Evolutionary conservation across 1,140 invertebrate genomes (phyloP).

Genomic region (Hycleus phaleratus): DNA sequence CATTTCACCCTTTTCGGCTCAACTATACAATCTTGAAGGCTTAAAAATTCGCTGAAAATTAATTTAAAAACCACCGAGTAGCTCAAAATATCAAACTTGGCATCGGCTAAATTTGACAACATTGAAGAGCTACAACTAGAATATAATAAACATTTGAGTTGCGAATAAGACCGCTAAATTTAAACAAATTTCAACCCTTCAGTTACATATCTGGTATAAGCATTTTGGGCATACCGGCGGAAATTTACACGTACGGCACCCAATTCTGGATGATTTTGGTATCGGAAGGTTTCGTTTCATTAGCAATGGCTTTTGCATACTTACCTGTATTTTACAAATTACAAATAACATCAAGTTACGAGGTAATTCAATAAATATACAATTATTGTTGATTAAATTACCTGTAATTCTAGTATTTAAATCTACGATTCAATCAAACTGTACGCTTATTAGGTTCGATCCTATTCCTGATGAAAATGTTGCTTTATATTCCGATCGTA

Average conservation of each 20-base stretch:
- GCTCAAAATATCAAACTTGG: no score
- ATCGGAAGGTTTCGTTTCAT: conserved; percentile 61
- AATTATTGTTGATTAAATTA: conserved; percentile 1
- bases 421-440: conserved; percentile 56
- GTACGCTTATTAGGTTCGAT: conserved; percentile 57
- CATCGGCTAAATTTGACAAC: no score
- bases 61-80: no score
- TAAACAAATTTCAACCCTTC: conserved; percentile 17
- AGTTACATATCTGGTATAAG: conserved; percentile 89
- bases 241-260: conserved; percentile 84
- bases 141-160: no score
- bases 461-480: conserved; percentile 56
- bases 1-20: no score
- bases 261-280: conserved; percentile 64
- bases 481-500: conserved; percentile 82
- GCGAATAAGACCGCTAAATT: no score
- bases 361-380: conserved; percentile 48
- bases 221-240: conserved; percentile 80
- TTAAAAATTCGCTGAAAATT: no score
- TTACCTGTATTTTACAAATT: conserved; percentile 82
- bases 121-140: no score
- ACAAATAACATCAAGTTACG: conserved; percentile 74
- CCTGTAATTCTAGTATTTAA: conserved; percentile 56
- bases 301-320: conserved; percentile 66
- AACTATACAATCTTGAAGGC: no score